phyloP scores from a whole-genome alignment of 2,113 vertebrate genomes.

The Aldabrachelys gigantea region DNA sequence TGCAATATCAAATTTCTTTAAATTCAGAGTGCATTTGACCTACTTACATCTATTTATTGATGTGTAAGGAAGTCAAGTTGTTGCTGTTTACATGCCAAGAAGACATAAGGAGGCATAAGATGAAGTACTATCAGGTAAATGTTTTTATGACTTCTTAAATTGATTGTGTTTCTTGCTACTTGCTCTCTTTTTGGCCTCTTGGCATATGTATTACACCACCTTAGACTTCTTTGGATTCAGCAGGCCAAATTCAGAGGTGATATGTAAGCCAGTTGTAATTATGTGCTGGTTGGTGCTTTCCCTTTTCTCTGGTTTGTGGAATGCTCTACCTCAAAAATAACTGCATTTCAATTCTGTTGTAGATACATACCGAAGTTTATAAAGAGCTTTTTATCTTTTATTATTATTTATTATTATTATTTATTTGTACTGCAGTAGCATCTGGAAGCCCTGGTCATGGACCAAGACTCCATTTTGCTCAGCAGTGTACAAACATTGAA shows the following conservation, averaged over 20 bases:
- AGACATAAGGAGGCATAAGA: too few species aligned
- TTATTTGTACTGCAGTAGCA: not conserved
- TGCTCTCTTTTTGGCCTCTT: not conserved
- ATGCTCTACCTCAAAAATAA: not conserved
- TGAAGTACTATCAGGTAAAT: too few species aligned
- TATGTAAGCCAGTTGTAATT: not conserved
- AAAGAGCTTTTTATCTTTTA: not conserved
- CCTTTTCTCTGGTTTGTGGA: not conserved
- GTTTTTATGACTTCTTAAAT: not conserved
- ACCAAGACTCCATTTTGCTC: not conserved
- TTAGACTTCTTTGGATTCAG: not conserved
- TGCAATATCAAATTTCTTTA: not conserved
- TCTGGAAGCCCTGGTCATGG: not conserved
- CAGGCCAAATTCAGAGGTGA: not conserved
- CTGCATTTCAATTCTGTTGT: accelerated
- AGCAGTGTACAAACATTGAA: not conserved
- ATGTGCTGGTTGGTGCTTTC: not conserved
- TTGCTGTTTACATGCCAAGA: not conserved
- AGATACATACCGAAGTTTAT: too few species aligned
- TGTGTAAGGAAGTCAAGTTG: not conserved
- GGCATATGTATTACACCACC: not conserved
- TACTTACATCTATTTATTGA: not conserved
- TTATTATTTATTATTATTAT: too few species aligned
- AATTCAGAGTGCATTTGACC: not conserved
- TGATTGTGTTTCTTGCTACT: not conserved